Conservation (phyloP, 2,888 invertebrate genomes). For the Nezara viridula region DNA sequence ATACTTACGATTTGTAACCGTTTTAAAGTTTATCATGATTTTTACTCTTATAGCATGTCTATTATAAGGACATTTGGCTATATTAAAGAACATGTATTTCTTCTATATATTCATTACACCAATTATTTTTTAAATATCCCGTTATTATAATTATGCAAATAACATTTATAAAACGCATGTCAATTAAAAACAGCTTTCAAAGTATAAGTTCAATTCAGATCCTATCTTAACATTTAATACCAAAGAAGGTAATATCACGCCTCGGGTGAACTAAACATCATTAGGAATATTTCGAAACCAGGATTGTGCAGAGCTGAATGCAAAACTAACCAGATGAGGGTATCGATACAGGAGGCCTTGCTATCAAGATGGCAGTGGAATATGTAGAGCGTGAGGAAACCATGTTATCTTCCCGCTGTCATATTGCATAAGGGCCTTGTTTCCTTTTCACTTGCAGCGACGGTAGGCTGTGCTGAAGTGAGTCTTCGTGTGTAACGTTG, state of each 20-base stretch:
- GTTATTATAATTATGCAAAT: too few species aligned
- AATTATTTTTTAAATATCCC: too few species aligned
- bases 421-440: slow-evolving; percentile 16
- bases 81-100: too few species aligned
- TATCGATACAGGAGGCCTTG: neutral
- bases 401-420: neutral
- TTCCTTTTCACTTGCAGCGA: slow-evolving; percentile 3
- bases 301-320: slow-evolving; percentile 15
- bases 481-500: neutral
- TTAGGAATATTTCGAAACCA: neutral
- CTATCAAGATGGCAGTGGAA: neutral
- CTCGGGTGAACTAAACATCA: neutral
- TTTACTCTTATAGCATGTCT: too few species aligned
- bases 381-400: slow-evolving; percentile 14
- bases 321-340: neutral
- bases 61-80: too few species aligned
- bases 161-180: neutral
- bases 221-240: neutral
- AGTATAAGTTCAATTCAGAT: neutral
- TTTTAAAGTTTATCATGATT: too few species aligned
- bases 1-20: too few species aligned
- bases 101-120: too few species aligned
- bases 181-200: neutral
- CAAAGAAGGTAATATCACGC: slow-evolving; percentile 2
- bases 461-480: neutral